Base-by-base conservation (phyloP, 2,113 vertebrate genomes). In the Centropus unirufus region DNA sequence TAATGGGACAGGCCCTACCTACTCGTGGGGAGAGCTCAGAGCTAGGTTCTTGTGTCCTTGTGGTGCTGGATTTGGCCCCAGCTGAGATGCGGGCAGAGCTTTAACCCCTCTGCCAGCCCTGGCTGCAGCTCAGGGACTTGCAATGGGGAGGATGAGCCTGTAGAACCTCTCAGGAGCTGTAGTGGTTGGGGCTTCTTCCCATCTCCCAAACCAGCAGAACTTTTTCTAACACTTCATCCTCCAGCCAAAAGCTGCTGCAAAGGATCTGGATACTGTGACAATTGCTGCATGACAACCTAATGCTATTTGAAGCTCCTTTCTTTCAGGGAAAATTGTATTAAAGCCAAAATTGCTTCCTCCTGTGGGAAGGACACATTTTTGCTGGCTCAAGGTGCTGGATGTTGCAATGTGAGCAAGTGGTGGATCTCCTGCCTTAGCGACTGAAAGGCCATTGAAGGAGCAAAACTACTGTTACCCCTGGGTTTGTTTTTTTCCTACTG, bases 271-370 rank as follows among this genome's bases (percentile, higher is more conserved):
- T 46, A 85, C 34, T 52, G 44, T 0, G 12, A 7, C 16, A 32
- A 49, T 69, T 55, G 46, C 69, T 79, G 89, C 67, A 44, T n/a
- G 85, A 58, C 79, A 80, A 29, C 34, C 77, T 83, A 74, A 90
- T 92, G 90, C 47, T 44, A n/a, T 95, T 89, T 91, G 86, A 73
- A 36, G 18, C 58, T 67, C 36, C 36, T 59, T 66, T 93, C 44
- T 94, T 83, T 73, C 88, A 78, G 73, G 70, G 46, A 19, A 83
- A 95, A 96, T 89, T 49, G 39, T 55, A 75, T 96, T 94, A 86
- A 64, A 66, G n/a, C 51, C 44, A 57, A 82, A 74, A 87, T 88
- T 15, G 19, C 34, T 91, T 93, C 64, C 64, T 46, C 29, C 15
- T 32, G 40, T 2, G 4, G 42, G 57, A 40, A 84, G 13, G 15